These are phyloP conservation scores for Neolamprologus tretocephalus DNA, from an alignment of 2,113 vertebrate species.

Conservation along the genomic window DNA sequence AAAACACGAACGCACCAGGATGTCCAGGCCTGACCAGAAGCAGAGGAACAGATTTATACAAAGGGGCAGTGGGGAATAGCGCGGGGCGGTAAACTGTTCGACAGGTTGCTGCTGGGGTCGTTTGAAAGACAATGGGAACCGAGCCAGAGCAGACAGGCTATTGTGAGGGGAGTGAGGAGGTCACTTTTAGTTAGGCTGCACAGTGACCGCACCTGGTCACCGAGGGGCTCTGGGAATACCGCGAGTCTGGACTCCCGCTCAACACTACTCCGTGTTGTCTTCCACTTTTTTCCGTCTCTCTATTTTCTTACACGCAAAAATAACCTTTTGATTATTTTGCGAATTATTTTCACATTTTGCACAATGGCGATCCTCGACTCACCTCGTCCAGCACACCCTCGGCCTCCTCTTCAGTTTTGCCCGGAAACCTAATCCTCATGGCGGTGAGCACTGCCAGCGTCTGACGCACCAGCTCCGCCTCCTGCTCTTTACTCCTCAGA, in stretches of 20 bases:
- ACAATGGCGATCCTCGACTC: slow-evolving; percentile 42
- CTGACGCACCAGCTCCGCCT: slow-evolving; percentile 82
- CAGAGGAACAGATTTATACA: slow-evolving; percentile 22
- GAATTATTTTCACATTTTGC: background rate
- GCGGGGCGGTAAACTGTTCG: background rate
- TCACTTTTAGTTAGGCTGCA: slow-evolving; percentile 32
- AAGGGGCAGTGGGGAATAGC: slow-evolving; percentile 21
- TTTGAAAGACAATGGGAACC: slow-evolving; percentile 45
- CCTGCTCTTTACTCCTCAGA: slow-evolving; percentile 87
- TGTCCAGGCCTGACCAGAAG: background rate
- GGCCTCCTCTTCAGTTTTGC: slow-evolving; percentile 90
- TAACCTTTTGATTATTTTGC: background rate
- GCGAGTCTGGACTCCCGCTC: background rate
- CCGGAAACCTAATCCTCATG: slow-evolving; percentile 91
- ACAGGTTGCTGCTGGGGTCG: slow-evolving; percentile 24
- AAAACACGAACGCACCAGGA: background rate
- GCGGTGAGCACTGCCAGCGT: slow-evolving; percentile 83
- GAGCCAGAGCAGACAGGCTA: slow-evolving; percentile 8
- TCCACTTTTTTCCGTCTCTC: background rate
- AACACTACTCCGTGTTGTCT: background rate
- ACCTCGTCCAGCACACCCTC: slow-evolving; percentile 90
- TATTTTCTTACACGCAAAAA: background rate
- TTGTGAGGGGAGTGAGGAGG: slow-evolving; percentile 14
- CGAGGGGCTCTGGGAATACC: slow-evolving; percentile 22
- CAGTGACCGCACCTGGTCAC: slow-evolving; percentile 20